Evolutionary conservation across 2,113 vertebrate genomes (phyloP).

Genomic region (Gymnocephalus cernua): DNA sequence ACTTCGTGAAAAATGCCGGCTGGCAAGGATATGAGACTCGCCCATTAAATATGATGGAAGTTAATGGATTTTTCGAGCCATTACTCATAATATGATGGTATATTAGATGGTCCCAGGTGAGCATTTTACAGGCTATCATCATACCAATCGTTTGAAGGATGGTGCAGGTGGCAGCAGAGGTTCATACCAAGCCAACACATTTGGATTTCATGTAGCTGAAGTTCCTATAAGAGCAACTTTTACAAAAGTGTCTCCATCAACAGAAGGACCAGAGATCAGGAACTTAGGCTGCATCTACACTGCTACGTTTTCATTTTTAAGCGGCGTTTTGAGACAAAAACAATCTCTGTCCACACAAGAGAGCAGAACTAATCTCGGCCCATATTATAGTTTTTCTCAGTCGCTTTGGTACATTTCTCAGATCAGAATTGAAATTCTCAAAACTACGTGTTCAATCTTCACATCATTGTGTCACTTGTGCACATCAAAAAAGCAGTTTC

Average conservation of each 20-base stretch:
- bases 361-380: no score
- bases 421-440: no score
- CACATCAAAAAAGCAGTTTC: no score
- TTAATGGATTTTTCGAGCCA: conserved; percentile 19
- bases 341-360: no score
- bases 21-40: background rate
- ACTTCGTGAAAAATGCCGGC: conserved; percentile 13
- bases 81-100: conserved; percentile 17
- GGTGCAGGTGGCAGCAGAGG: conserved; percentile 11
- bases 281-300: no score
- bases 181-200: conserved; percentile 13
- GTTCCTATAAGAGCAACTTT: background rate
- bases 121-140: conserved; percentile 15
- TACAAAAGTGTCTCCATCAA: background rate
- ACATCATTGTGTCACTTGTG: no score
- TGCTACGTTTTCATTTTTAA: no score
- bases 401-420: no score
- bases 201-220: background rate
- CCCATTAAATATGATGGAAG: conserved; percentile 27
- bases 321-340: no score
- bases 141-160: conserved; percentile 16
- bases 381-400: no score
- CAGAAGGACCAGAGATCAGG: background rate
- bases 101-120: conserved; percentile 7
- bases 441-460: no score